Evolutionary conservation across 2,797 vertebrate genomes (phyloP).

Genomic region (Rhabdophis nuchalis): DNA sequence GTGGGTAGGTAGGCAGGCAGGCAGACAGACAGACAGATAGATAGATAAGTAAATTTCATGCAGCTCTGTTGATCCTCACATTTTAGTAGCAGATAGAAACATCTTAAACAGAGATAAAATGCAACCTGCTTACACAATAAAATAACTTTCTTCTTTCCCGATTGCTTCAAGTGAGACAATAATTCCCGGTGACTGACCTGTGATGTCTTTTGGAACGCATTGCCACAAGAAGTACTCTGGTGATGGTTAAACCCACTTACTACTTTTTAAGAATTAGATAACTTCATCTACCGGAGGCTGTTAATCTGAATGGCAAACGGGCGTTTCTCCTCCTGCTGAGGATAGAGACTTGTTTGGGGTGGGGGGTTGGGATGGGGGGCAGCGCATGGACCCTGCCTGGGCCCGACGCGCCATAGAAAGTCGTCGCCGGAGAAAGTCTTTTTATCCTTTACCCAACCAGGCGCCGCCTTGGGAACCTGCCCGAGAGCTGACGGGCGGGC

Average conservation of each 20-base stretch:
- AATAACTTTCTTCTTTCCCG: not conserved
- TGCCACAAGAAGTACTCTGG: not conserved
- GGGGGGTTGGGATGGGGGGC: not conserved
- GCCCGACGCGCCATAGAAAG: too few species aligned
- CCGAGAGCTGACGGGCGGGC: not conserved
- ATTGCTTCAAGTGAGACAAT: not conserved
- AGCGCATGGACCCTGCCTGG: too few species aligned
- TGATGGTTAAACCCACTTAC: not conserved
- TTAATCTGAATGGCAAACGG: not conserved
- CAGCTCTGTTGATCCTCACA: not conserved
- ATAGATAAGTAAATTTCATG: not conserved
- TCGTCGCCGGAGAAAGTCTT: not conserved
- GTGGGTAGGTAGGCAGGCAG: too few species aligned
- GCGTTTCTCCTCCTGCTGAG: not conserved
- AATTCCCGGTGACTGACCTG: not conserved
- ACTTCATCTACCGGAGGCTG: not conserved
- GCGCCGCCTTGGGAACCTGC: not conserved
- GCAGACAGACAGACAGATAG: not conserved
- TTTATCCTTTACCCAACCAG: not conserved
- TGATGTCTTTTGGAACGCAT: not conserved
- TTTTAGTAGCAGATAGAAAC: not conserved
- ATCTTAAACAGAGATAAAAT: not conserved
- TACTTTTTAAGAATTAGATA: not conserved
- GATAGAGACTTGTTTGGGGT: not conserved
- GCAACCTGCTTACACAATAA: not conserved